Evolutionary conservation across 64 coral and sea anemone genomes (phyloP).

Genomic region (Astreopora myriophthalma): DNA sequence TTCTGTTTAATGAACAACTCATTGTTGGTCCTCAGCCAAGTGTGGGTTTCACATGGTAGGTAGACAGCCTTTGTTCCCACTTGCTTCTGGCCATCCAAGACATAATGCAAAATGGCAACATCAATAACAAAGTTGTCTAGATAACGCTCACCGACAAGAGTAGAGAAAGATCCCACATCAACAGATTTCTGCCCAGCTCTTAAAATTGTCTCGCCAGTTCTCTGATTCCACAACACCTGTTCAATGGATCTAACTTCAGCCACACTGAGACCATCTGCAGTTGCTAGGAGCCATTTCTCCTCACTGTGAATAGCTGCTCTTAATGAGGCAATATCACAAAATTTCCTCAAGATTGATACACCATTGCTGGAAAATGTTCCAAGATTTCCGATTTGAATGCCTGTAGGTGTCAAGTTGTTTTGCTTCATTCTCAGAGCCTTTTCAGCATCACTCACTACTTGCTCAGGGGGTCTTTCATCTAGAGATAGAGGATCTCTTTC

Average conservation of each 20-base stretch:
- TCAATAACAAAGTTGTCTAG: slow-evolving; percentile 62
- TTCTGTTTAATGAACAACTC: neutral
- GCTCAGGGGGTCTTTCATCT: neutral
- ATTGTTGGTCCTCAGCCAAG: neutral
- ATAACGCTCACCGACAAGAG: slow-evolving; percentile 47
- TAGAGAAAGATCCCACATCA: slow-evolving; percentile 54
- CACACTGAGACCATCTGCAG: neutral
- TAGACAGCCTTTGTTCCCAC: slow-evolving; percentile 2
- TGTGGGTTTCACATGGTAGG: neutral
- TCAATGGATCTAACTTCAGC: neutral
- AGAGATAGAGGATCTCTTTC: neutral
- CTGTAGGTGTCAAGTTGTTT: neutral
- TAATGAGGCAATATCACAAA: slow-evolving; percentile 40
- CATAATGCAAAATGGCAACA: neutral
- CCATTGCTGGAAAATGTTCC: slow-evolving; percentile 24
- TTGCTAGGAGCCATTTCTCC: slow-evolving; percentile 1
- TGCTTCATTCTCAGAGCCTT: neutral
- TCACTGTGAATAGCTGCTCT: neutral
- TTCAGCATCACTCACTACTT: neutral
- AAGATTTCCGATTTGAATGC: neutral
- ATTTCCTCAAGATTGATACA: slow-evolving; percentile 3
- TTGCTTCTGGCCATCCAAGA: slow-evolving; percentile 2
- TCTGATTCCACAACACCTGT: slow-evolving; percentile 17
- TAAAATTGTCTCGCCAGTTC: neutral
- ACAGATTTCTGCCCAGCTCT: slow-evolving; percentile 35